phyloP scores from a whole-genome alignment of 2,113 vertebrate genomes.

The Triplophysa rosa region DNA sequence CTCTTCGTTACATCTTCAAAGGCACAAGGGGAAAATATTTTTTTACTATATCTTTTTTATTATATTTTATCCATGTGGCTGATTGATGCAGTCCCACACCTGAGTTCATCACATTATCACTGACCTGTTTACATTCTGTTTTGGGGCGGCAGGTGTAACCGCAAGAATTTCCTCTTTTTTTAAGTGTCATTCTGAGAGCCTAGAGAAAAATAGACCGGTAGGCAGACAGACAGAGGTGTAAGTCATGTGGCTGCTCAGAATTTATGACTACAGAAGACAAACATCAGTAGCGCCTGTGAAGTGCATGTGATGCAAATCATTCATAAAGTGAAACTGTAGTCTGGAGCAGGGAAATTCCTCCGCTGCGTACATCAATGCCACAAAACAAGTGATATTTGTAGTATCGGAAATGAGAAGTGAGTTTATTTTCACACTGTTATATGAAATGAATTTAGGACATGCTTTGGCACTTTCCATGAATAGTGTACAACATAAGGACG shows the following conservation, averaged over 20 bases:
- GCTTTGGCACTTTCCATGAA: no score
- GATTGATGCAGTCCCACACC: slow-evolving; percentile 15
- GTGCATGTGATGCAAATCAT: slow-evolving; percentile 11
- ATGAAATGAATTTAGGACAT: neutral
- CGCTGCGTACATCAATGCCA: neutral
- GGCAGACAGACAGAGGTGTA: slow-evolving; percentile 25
- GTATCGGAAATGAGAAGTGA: neutral
- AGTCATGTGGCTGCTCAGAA: slow-evolving; percentile 49
- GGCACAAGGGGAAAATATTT: neutral
- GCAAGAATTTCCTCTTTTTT: slow-evolving; percentile 47
- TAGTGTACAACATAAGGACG: no score
- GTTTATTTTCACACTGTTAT: no score
- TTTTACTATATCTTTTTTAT: neutral
- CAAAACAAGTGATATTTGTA: slow-evolving; percentile 18
- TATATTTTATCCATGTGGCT: slow-evolving; percentile 23
- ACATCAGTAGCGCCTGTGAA: neutral
- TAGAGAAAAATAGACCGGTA: slow-evolving; percentile 10
- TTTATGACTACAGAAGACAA: slow-evolving; percentile 18
- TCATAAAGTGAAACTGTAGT: neutral
- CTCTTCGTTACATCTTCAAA: neutral
- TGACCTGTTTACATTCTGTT: slow-evolving; percentile 55
- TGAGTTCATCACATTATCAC: slow-evolving; percentile 34
- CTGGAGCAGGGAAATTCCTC: slow-evolving; percentile 14
- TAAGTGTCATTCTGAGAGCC: slow-evolving; percentile 37
- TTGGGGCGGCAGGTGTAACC: slow-evolving; percentile 43